Evolutionary conservation across 2,888 invertebrate species (phyloP), one percentile per base, ranked within the genome.

Genomic region (Epirrhoe alternata): DNA sequence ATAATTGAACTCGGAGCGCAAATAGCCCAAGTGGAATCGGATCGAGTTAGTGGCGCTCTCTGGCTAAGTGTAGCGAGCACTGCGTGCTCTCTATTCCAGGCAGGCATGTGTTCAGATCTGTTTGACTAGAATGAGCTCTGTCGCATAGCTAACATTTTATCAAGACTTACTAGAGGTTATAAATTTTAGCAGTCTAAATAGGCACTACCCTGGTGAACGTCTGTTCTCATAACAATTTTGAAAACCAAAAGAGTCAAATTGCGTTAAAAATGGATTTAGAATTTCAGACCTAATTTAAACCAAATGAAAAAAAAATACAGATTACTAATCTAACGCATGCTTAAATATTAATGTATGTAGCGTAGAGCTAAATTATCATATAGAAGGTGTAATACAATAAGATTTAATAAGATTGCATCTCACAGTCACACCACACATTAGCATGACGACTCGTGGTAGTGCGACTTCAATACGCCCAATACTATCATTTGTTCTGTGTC

Each of bases 1-100:
- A 89, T 91, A 92, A 91, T 92, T 92, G 89, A 89, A 88, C 86
- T 84, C 81, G 77, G 85, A 87, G 88, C 87, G 90, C 88, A 92
- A 92, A 92, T 92, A 92, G 91, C 86, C 86, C 84, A 83, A 90
- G 89, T 87, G 88, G 89, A 89, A 89, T 89, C 86, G 84, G 87
- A 90, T 90, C 84, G 87, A 90, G 89, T 91, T 90, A 91, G 89
- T 85, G 84, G 84, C 78, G 83, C 86, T 87, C 82, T 84, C 82
- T 80, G 80, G 83, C 80, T 79, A 81, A 87, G 85, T 85, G 86
- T 83, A 86, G 83, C 82, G 79, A 83, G 81, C 83, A 80, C 80
- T 84, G 79, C 66, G 64, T 66, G 65, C 63, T 69, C 74, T 67
- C 71, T 61, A 73, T 4, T 66, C 71, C 64, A 24, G 31, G 17